Percentiles rank a stretch among this genome's conserved stretches.
phyloP scores from a whole-genome alignment of 2,888 invertebrate genomes.

The Teinopalpus imperialis region DNA sequence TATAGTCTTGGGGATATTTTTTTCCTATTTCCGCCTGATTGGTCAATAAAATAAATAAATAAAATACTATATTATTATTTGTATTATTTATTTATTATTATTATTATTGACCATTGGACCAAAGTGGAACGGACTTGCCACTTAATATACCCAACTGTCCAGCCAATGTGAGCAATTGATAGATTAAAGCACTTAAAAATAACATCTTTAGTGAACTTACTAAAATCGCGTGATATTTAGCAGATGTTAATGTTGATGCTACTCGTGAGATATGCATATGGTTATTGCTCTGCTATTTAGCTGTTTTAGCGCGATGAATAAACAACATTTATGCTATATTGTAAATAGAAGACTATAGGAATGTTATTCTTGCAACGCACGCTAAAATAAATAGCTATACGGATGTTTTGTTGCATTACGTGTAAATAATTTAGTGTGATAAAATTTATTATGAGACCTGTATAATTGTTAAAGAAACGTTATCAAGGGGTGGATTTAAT shows the following conservation, averaged over 20 bases:
- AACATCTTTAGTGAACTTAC: constrained; percentile 18
- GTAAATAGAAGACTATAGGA: constrained; percentile 12
- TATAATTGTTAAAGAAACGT: too few species aligned
- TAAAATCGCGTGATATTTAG: constrained; percentile 16
- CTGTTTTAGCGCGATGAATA: constrained; percentile 19
- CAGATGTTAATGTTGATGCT: constrained; percentile 21
- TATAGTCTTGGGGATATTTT: too few species aligned
- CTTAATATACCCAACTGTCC: constrained; percentile 21
- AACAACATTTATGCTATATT: constrained; percentile 13
- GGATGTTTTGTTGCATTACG: too few species aligned
- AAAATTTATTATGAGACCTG: too few species aligned
- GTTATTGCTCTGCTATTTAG: constrained; percentile 9
- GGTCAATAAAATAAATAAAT: too few species aligned
- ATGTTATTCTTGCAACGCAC: neutral
- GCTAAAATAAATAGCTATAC: neutral
- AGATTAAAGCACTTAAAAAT: constrained; percentile 26
- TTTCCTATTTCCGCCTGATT: too few species aligned
- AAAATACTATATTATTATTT: too few species aligned
- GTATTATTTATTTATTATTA: too few species aligned
- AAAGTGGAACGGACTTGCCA: constrained; percentile 12
- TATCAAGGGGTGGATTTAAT: too few species aligned
- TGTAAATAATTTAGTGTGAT: too few species aligned
- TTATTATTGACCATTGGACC: neutral
- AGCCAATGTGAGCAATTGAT: constrained; percentile 22
- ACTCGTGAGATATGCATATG: constrained; percentile 7